Percentiles rank a stretch among this genome's conserved stretches.
These are phyloP conservation scores for Cactoblastis cactorum DNA, from an alignment of 2,888 invertebrate genomes.

Conservation along the genomic window DNA sequence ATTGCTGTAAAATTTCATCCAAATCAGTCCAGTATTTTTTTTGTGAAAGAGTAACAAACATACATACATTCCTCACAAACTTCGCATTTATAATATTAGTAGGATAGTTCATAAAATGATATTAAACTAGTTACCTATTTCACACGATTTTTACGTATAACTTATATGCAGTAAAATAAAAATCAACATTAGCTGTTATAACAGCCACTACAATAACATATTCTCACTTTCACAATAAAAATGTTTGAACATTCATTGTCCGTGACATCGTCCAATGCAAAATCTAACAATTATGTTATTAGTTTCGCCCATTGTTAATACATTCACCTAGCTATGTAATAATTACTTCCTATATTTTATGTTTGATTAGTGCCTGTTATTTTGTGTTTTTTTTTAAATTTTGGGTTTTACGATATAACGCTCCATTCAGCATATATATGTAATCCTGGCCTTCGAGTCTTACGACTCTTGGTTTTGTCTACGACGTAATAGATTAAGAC, in stretches of 20 bases:
- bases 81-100: too few relatives aligned
- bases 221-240: conserved; percentile 6
- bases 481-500: too few relatives aligned
- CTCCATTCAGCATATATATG: too few relatives aligned
- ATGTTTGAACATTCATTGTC: conserved; percentile 19
- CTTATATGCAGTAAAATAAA: background rate
- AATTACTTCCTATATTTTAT: conserved; percentile 30
- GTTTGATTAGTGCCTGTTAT: conserved; percentile 13
- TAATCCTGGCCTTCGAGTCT: too few relatives aligned
- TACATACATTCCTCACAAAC: too few relatives aligned
- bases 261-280: conserved; percentile 33
- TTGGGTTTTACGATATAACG: too few relatives aligned
- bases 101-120: too few relatives aligned
- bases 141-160: background rate
- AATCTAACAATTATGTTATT: conserved; percentile 37
- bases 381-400: background rate
- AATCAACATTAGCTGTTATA: background rate
- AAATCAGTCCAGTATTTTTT: too few relatives aligned
- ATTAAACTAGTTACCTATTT: background rate
- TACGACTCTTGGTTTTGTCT: too few relatives aligned
- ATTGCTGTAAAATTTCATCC: too few relatives aligned
- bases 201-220: background rate
- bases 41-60: too few relatives aligned
- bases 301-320: conserved; percentile 44
- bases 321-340: conserved; percentile 37